These are phyloP conservation scores for Maniola jurtina DNA, from an alignment of 1,140 invertebrate species.

Conservation along the genomic window DNA sequence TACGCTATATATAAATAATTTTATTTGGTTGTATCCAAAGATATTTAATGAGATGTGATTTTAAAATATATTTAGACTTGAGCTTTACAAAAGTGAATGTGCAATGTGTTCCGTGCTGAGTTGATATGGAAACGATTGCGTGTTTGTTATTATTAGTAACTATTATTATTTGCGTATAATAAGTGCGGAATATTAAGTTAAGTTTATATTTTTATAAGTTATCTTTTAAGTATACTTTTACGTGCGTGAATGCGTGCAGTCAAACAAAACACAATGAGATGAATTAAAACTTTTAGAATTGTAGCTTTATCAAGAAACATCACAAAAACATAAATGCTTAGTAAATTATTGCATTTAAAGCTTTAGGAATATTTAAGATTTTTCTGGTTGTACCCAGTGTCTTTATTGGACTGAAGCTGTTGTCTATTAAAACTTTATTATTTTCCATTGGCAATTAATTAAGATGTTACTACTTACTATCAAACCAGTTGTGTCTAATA, in stretches of 20 bases:
- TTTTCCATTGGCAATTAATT: too few relatives aligned
- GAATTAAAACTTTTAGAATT: constrained; percentile 16
- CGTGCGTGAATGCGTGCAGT: constrained; percentile 12
- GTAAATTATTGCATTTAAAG: background rate
- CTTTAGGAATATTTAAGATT: background rate
- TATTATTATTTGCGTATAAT: constrained; percentile 38
- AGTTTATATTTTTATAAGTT: constrained; percentile 27
- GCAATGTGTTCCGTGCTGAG: constrained; percentile 53
- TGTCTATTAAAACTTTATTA: background rate
- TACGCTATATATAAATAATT: constrained; percentile 67
- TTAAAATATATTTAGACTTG: constrained; percentile 62
- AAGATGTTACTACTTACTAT: too few relatives aligned
- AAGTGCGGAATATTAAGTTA: constrained; percentile 34
- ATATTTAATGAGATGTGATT: constrained; percentile 77
- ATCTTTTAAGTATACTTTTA: constrained; percentile 27
- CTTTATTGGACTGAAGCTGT: background rate
- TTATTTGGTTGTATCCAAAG: constrained; percentile 75
- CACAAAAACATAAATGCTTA: background rate
- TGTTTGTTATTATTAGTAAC: constrained; percentile 62
- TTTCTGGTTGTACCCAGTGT: background rate
- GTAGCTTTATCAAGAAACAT: constrained; percentile 22
- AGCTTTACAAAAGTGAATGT: constrained; percentile 72
- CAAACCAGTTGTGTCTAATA: too few relatives aligned
- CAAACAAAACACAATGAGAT: constrained; percentile 1
- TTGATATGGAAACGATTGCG: constrained; percentile 45